phyloP scores from a whole-genome alignment of 2,797 vertebrate genomes.

The Staurois parvus region DNA sequence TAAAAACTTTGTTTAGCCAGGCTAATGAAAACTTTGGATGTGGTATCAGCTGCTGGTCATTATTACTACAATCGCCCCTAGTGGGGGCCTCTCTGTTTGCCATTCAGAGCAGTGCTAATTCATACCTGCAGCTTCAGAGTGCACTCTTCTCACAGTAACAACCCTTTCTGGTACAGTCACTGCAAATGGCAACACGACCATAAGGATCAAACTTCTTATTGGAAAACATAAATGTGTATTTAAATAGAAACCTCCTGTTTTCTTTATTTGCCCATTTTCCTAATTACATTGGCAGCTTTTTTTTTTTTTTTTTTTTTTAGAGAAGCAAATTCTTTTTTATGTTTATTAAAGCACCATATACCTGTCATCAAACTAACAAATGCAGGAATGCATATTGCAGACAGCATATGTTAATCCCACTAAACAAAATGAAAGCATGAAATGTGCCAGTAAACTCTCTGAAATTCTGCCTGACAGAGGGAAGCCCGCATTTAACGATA shows the following conservation, averaged over 20 bases:
- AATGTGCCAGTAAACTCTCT: conserved; percentile 26
- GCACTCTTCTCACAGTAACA: background rate
- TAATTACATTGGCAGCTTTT: conserved; percentile 26
- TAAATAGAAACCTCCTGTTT: conserved; percentile 36
- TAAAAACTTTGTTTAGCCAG: too few species aligned
- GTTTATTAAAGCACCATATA: conserved; percentile 44
- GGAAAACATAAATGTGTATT: conserved; percentile 23
- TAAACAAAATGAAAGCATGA: conserved; percentile 16
- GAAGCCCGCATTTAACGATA: background rate
- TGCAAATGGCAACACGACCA: background rate
- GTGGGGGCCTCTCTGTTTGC: too few species aligned
- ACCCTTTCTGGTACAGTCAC: background rate
- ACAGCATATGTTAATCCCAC: conserved; percentile 37
- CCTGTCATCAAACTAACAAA: conserved; percentile 44
- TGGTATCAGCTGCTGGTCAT: too few species aligned
- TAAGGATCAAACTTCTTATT: background rate
- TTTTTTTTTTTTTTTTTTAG: background rate
- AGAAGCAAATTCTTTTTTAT: conserved; percentile 25
- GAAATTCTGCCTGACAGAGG: background rate
- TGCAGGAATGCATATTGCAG: conserved; percentile 22
- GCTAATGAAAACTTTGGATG: too few species aligned
- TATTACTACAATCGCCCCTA: too few species aligned
- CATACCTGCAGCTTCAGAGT: background rate
- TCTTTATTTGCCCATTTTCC: background rate
- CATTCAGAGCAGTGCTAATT: too few species aligned